Percentiles rank a stretch among this genome's conserved stretches.
Evolutionary conservation across 1,140 invertebrate species (phyloP).

Genomic region (Oedothorax gibbosus): DNA sequence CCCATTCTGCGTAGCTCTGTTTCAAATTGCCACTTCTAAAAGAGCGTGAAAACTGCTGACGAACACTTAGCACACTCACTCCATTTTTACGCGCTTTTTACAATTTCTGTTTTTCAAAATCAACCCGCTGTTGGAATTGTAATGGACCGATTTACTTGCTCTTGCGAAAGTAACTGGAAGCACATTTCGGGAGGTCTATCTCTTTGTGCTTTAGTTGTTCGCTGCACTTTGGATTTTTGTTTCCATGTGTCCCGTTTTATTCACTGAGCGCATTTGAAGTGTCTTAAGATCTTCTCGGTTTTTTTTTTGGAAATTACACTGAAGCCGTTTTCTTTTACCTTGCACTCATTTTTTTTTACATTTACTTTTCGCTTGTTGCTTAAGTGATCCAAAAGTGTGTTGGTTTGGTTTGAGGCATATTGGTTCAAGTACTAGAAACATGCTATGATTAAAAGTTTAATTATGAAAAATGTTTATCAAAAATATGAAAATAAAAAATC

Average conservation of each 20-base stretch:
- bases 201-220: slow-evolving; percentile 2
- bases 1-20: neutral
- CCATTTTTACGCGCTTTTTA: slow-evolving; percentile 22
- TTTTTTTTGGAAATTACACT: slow-evolving; percentile 28
- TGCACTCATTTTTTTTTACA: neutral
- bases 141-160: slow-evolving; percentile 48
- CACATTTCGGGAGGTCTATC: slow-evolving; percentile 12
- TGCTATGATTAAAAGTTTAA: no score
- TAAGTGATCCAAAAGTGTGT: slow-evolving; percentile 6
- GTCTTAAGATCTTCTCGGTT: slow-evolving; percentile 31
- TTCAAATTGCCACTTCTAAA: neutral
- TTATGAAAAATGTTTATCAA: no score
- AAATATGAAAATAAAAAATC: no score
- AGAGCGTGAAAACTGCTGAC: slow-evolving; percentile 18
- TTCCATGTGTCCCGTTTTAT: slow-evolving; percentile 22
- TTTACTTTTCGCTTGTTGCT: slow-evolving; percentile 43
- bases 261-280: neutral
- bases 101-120: slow-evolving; percentile 29
- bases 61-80: slow-evolving; percentile 41
- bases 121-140: slow-evolving; percentile 12
- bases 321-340: slow-evolving; percentile 1
- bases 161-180: slow-evolving; percentile 47
- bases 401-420: no score
- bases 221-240: neutral
- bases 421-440: no score